These are phyloP conservation scores for Drosophila yooni DNA, from an alignment of 2,888 invertebrate species.

Conservation along the genomic window DNA sequence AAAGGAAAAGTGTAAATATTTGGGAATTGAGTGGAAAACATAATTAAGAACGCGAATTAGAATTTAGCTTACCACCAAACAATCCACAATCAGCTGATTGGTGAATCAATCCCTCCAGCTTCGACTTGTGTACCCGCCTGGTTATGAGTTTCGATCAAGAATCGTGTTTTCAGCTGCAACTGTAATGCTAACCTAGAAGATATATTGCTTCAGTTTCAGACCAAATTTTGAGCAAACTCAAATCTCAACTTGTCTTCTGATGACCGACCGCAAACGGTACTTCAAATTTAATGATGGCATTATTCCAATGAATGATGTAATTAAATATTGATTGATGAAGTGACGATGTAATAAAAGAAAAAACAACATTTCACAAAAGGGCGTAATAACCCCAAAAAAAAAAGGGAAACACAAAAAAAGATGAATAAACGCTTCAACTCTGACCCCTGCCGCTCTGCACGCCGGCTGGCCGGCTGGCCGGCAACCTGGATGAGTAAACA, in stretches of 20 bases:
- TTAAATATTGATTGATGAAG: constrained; percentile 8
- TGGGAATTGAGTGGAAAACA: not conserved
- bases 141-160: not conserved
- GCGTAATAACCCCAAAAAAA: not conserved
- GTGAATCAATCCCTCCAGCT: rapidly evolving
- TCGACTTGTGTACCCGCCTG: not conserved
- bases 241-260: not conserved
- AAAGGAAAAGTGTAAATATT: not conserved
- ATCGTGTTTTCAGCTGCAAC: not conserved
- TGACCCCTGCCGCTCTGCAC: not conserved
- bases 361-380: not conserved
- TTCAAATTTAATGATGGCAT: not conserved
- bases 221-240: not conserved
- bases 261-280: too few relatives aligned
- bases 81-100: not conserved
- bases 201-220: not conserved
- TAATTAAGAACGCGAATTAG: not conserved
- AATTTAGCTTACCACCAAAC: not conserved
- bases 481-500: not conserved
- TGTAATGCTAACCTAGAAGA: not conserved
- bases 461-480: not conserved
- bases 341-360: not conserved
- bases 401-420: too few relatives aligned
- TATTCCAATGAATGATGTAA: not conserved
- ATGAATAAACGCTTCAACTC: not conserved